Percentiles rank a stretch among this genome's conserved stretches.
Conservation (phyloP, 2,797 vertebrate genomes). For the Centroberyx gerrardi region DNA sequence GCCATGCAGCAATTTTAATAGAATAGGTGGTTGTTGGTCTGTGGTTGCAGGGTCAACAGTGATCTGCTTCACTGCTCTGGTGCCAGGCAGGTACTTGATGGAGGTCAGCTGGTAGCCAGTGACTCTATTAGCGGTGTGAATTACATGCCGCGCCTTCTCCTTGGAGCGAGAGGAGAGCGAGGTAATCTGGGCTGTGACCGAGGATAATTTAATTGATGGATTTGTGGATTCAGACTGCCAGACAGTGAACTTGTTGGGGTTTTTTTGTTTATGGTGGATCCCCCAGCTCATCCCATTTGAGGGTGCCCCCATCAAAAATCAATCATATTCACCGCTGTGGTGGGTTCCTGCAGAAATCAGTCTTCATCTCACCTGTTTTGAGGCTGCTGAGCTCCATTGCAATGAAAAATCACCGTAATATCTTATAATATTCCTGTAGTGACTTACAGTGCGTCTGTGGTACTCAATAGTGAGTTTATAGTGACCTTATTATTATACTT, state of each 20-base stretch:
- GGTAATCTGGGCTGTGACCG: background rate
- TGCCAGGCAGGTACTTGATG: constrained; percentile 17
- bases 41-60: constrained; percentile 37
- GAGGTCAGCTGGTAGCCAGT: constrained; percentile 30
- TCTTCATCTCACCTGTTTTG: background rate
- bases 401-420: too few relatives aligned
- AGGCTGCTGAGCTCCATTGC: background rate
- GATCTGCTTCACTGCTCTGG: constrained; percentile 18
- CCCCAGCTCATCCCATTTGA: too few relatives aligned
- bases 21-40: constrained; percentile 29
- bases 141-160: background rate
- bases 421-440: too few relatives aligned
- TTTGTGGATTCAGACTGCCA: constrained; percentile 15
- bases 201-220: constrained; percentile 5
- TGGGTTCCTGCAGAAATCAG: background rate
- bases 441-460: too few relatives aligned
- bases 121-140: constrained; percentile 28
- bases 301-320: too few relatives aligned
- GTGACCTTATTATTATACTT: too few relatives aligned
- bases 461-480: too few relatives aligned
- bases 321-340: too few relatives aligned
- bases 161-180: background rate
- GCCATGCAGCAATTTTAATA: constrained; percentile 26
- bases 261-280: too few relatives aligned
- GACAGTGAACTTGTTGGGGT: background rate